Percentiles rank a stretch among this genome's conserved stretches.
These are phyloP conservation scores for Zoanthus gigantus DNA, from an alignment of 92 coral and sea anemone genomes.

Conservation along the genomic window DNA sequence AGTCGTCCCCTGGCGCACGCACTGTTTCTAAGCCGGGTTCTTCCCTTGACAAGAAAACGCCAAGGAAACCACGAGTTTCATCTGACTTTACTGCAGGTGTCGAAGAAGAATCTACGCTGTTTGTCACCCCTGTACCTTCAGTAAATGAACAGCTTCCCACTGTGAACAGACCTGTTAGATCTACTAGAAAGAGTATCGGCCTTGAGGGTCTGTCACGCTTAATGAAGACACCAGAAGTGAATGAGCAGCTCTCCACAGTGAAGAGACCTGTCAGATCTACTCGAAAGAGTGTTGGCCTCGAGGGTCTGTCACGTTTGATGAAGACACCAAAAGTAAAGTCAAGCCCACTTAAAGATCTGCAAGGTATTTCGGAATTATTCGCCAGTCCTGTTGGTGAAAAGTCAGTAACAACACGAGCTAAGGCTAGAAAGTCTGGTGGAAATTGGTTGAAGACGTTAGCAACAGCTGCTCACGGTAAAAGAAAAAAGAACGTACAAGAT, in stretches of 20 bases:
- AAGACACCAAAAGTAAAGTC: slow-evolving; percentile 65
- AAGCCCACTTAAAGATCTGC: slow-evolving; percentile 57
- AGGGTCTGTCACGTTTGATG: slow-evolving; percentile 64
- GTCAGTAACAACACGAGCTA: slow-evolving; percentile 13
- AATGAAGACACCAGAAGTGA: slow-evolving; percentile 67
- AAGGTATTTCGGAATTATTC: slow-evolving; percentile 73
- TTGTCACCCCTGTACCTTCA: slow-evolving; percentile 66
- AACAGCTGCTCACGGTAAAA: slow-evolving; percentile 60
- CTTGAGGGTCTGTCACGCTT: slow-evolving; percentile 61
- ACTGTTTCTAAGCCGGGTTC: slow-evolving; percentile 42
- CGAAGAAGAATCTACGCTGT: slow-evolving; percentile 66
- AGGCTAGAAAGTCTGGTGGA: slow-evolving; percentile 50
- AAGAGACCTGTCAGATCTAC: slow-evolving; percentile 27
- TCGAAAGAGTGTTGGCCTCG: slow-evolving; percentile 72
- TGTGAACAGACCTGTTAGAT: slow-evolving; percentile 24
- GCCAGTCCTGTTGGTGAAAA: slow-evolving; percentile 61
- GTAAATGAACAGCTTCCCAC: slow-evolving; percentile 10
- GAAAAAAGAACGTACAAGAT: slow-evolving; percentile 29
- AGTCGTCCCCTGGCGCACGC: not conserved
- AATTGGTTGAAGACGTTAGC: slow-evolving; percentile 82
- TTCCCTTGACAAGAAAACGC: slow-evolving; percentile 35
- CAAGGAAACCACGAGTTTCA: slow-evolving; percentile 24
- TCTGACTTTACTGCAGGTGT: slow-evolving; percentile 48
- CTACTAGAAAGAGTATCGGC: slow-evolving; percentile 67
- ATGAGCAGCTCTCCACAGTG: slow-evolving; percentile 5